Percentiles rank a stretch among this genome's conserved stretches.
Evolutionary conservation across 2,797 vertebrate genomes (phyloP).

Genomic region (Tauraco hartlaubi): DNA sequence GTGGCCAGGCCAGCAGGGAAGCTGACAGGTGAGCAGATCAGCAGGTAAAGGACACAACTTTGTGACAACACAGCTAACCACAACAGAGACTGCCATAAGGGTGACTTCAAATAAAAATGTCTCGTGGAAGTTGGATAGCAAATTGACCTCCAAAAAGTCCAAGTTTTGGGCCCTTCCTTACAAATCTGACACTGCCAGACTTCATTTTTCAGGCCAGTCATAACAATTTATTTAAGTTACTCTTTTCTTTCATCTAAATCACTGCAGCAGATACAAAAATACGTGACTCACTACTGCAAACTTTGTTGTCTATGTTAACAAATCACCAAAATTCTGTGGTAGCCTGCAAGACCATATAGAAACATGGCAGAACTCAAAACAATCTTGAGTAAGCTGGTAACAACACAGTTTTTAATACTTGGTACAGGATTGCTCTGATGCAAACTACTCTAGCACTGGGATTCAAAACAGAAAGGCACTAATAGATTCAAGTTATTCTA

Average conservation of each 20-base stretch:
- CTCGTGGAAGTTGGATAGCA: fast-evolving
- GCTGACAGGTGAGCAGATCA: neutral
- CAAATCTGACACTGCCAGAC: neutral
- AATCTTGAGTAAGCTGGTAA: neutral
- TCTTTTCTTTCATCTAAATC: neutral
- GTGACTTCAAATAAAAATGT: neutral
- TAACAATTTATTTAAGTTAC: neutral
- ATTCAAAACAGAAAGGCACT: neutral
- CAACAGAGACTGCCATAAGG: neutral
- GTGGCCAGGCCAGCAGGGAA: neutral
- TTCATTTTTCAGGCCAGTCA: neutral
- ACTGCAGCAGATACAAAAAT: neutral
- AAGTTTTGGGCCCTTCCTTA: neutral
- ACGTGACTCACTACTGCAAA: neutral
- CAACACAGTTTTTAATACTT: neutral
- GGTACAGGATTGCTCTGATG: neutral
- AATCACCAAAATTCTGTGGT: neutral
- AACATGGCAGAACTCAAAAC: neutral
- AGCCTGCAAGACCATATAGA: neutral
- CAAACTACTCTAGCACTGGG: neutral
- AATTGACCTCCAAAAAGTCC: neutral
- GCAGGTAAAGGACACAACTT: neutral
- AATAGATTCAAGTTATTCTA: neutral
- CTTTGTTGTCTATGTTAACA: neutral
- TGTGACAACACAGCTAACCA: neutral